Base-by-base conservation (phyloP, 2,888 invertebrate genomes). In the Scaptodrosophila latifasciaeformis region DNA sequence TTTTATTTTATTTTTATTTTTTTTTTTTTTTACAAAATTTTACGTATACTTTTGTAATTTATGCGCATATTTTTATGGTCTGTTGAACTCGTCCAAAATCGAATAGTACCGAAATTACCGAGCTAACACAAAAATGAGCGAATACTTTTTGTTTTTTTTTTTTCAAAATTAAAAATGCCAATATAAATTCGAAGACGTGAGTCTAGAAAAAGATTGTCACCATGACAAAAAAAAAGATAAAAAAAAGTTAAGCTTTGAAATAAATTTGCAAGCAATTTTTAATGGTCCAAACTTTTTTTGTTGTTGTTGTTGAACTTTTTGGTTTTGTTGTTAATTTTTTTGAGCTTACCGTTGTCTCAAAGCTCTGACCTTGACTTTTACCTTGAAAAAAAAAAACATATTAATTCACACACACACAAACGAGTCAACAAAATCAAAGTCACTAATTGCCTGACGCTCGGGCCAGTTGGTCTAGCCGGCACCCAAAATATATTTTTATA, bases 341-440 rank as follows among this genome's bases (percentile, higher is more conserved):
- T 31, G 12, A 9, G 13, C 21, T 37, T 48, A 39, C 17, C 18
- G 47, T 48, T 48, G 24, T 17, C 13, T 42, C 45, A 24, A 40
- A 17, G 18, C 1, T 27, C 15, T 48, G 71, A 59, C 78, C 81
- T 78, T 79, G 78, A 79, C 81, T 79, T 76, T 75, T 60, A 75
- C 80, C 77, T 78, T 65, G 54, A 62, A 49, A 50, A n/a, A n/a
- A n/a, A n/a, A n/a, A n/a, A 43, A 44, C 45, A n/a, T n/a, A 13
- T 46, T 43, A 46, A 50, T 40, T 45, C 35, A 44, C 51, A 15
- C 44, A 54, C 49, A 49, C 46, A 39, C 45, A 35, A 44, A 44
- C 35, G 12, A 48, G 44, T n/a, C n/a, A 30, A 40, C 27, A 31
- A 46, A 47, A 50, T 49, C 53, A 60, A 47, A 60, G 55, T 43